Conservation (phyloP, 2,797 vertebrate genomes). For the Helarctos malayanus region DNA sequence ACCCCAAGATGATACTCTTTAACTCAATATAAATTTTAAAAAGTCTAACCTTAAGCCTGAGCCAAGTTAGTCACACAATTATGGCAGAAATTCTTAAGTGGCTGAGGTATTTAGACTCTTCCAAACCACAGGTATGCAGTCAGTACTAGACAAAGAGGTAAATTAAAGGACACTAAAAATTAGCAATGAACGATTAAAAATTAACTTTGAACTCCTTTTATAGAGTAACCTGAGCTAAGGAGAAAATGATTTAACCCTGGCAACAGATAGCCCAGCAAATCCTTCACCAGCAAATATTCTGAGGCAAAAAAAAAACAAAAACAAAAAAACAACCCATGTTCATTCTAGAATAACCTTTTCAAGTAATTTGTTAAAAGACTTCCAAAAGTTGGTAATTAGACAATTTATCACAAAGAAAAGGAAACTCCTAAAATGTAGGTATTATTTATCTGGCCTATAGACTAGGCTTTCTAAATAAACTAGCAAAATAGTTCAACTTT, state of each 20-base stretch:
- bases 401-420: conserved; percentile 61
- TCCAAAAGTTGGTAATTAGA: conserved; percentile 66
- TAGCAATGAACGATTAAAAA: conserved; percentile 54
- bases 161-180: conserved; percentile 12
- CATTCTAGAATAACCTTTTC: conserved; percentile 50
- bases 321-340: neutral
- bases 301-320: conserved; percentile 39
- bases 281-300: conserved; percentile 55
- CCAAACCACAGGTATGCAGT: conserved; percentile 72
- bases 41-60: conserved; percentile 45
- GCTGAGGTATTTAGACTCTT: conserved; percentile 82
- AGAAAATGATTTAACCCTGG: conserved; percentile 37
- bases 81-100: conserved; percentile 67
- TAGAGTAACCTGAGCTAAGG: conserved; percentile 72
- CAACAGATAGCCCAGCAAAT: conserved; percentile 36
- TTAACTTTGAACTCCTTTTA: conserved; percentile 60
- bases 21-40: conserved; percentile 13
- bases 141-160: conserved; percentile 62
- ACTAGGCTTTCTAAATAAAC: conserved; percentile 47
- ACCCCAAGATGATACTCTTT: neutral
- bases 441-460: conserved; percentile 6
- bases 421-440: conserved; percentile 64
- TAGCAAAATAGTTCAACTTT: neutral
- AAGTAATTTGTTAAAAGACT: conserved; percentile 75
- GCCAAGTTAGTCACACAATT: conserved; percentile 45